Base-by-base conservation (phyloP, 2,113 vertebrate species). In the Proterorhinus semilunaris region DNA sequence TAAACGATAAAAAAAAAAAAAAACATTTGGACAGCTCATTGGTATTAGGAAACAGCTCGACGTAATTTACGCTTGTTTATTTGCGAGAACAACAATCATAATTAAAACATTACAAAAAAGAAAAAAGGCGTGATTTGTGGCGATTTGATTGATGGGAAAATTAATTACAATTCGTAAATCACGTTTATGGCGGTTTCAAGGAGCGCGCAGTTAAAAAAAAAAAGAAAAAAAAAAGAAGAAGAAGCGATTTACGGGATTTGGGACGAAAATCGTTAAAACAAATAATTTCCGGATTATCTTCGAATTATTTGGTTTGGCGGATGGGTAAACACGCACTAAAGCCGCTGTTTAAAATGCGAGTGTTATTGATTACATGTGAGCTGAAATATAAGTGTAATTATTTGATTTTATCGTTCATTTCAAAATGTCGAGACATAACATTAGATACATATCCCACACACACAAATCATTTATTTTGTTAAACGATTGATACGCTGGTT, bases 101-200 rank as follows among this genome's bases (percentile, higher is more conserved):
- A 11, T 13, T 10, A 21, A 54, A 10, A 54, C 8, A 21, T 21
- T 10, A 15, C 44, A n/a, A 61, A n/a, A 11, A 10, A 51, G 5
- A 15, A 61, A n/a, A 44, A 43, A 21, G 2, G 21, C 42, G 42
- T 59, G 42, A 45, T 61, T 61, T 61, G 42, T 61, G 42, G 58
- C 4, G 4, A 13, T 61, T n/a, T 61, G 58, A 61, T 61, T 61
- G 12, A 61, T 61, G 58, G 36, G 13, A 13, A 61, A 45, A 44
- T 61, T 43, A 45, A 61, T 61, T 61, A 61, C 13, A 61, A 44
- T 61, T 5, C 58, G 7, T 61, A 61, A 61, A 61, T 61, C 58
- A 61, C 9, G 42, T 61, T 61, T 61, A 61, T 15, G 42, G 36
- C 13, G 43, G 13, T 13, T 61, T 61, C 15, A 7, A 45, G 58